Evolutionary conservation across 2,888 invertebrate species (phyloP).

Genomic region (Rambutsinella grinnellia): DNA sequence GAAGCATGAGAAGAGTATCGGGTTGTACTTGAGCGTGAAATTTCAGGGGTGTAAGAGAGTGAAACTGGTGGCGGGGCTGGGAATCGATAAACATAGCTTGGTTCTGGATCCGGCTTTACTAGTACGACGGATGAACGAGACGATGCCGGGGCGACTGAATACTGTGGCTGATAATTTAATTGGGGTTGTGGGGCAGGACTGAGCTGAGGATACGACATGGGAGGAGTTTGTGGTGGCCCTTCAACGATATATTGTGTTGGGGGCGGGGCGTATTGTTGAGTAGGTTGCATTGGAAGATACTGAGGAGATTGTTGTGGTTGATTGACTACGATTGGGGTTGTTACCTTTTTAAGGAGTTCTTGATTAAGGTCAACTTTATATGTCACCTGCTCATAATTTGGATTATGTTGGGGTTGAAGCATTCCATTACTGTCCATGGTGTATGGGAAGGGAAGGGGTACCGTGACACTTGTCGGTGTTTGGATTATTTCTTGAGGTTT

Average conservation of each 20-base stretch:
- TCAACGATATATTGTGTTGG: neutral
- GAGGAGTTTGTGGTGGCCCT: neutral
- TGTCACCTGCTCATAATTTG: neutral
- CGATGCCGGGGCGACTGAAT: too few relatives aligned
- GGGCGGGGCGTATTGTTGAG: neutral
- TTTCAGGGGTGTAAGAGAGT: too few relatives aligned
- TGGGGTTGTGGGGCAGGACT: neutral
- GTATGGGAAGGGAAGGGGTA: conserved; percentile 26
- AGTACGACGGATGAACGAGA: too few relatives aligned
- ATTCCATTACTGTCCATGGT: conserved; percentile 13
- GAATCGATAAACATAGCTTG: too few relatives aligned
- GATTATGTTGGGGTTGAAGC: neutral
- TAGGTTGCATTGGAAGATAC: neutral
- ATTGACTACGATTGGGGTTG: conserved; percentile 7
- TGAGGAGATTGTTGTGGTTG: conserved; percentile 5
- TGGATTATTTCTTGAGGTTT: conserved; percentile 31
- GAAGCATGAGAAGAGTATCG: neutral
- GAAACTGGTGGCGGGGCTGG: too few relatives aligned
- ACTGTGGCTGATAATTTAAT: neutral
- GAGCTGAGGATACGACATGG: neutral
- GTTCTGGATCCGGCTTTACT: too few relatives aligned
- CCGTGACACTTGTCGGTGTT: conserved; percentile 22
- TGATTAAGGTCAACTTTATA: conserved; percentile 28
- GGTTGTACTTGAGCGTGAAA: neutral
- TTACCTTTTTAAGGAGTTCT: conserved; percentile 20